These are phyloP conservation scores for Monochamus alternatus DNA, from an alignment of 2,888 invertebrate species.

Conservation along the genomic window DNA sequence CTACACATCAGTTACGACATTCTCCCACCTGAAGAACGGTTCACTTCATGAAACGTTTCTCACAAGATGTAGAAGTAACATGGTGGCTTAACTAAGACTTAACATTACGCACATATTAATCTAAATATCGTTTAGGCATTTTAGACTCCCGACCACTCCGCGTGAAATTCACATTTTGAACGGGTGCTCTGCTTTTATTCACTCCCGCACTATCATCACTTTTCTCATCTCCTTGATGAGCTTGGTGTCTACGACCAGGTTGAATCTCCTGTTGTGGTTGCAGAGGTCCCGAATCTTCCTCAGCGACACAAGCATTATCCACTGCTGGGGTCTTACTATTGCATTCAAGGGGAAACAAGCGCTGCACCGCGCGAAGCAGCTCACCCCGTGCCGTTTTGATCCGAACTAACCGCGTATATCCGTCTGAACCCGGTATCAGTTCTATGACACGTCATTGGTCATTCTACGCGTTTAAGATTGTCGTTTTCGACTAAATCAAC, in stretches of 20 bases:
- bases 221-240: no score
- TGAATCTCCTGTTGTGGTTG: no score
- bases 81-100: no score
- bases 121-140: not conserved
- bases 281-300: no score
- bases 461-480: conserved; percentile 45
- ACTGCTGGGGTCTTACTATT: not conserved
- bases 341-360: conserved; percentile 45
- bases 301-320: not conserved
- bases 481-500: conserved; percentile 50
- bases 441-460: conserved; percentile 46
- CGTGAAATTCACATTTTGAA: not conserved
- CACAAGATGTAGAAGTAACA: no score
- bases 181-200: not conserved
- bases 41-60: no score
- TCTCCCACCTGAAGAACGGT: no score
- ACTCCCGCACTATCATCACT: no score
- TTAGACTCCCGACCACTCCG: not conserved
- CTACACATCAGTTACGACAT: no score
- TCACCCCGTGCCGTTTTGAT: conserved; percentile 33
- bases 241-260: no score
- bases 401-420: conserved; percentile 43
- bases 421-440: conserved; percentile 47
- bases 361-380: conserved; percentile 44
- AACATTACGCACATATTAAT: no score